Conservation (phyloP, 2,113 vertebrate genomes). For the Antechinus flavipes region DNA sequence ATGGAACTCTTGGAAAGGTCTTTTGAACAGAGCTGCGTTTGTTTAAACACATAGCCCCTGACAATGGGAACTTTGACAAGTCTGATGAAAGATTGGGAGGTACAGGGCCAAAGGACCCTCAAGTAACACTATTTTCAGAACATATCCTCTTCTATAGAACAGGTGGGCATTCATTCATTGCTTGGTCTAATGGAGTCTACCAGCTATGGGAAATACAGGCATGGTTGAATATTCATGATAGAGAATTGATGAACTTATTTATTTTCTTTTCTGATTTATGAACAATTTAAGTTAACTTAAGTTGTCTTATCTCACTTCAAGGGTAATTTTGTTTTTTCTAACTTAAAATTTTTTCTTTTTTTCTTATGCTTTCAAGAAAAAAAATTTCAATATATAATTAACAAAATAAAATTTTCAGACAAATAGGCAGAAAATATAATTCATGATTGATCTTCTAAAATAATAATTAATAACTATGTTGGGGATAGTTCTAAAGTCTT, state of each 20-base stretch:
- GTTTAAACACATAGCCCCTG: slow-evolving; percentile 16
- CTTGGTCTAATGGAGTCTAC: neutral
- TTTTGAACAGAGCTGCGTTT: neutral
- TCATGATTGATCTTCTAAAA: neutral
- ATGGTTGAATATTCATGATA: neutral
- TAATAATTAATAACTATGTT: neutral
- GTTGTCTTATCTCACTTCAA: neutral
- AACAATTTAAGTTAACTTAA: neutral
- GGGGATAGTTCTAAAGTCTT: neutral
- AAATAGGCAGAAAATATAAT: neutral
- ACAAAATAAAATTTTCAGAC: neutral
- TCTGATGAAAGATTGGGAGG: slow-evolving; percentile 14
- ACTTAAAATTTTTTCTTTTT: neutral
- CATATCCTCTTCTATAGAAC: slow-evolving; percentile 52
- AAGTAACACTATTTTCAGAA: slow-evolving; percentile 35
- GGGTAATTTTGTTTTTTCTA: neutral
- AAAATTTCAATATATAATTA: neutral
- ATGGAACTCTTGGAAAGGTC: slow-evolving; percentile 13
- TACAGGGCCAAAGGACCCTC: slow-evolving; percentile 12
- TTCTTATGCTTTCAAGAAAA: neutral
- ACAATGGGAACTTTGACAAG: slow-evolving; percentile 29
- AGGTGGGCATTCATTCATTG: slow-evolving; percentile 31
- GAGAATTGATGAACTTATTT: neutral
- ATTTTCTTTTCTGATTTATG: neutral
- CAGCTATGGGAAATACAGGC: neutral